A percentile compares a stretch with the other conserved stretches of the same genome.
phyloP scores from a whole-genome alignment of 2,797 vertebrate genomes.

The Nyctibius grandis region DNA sequence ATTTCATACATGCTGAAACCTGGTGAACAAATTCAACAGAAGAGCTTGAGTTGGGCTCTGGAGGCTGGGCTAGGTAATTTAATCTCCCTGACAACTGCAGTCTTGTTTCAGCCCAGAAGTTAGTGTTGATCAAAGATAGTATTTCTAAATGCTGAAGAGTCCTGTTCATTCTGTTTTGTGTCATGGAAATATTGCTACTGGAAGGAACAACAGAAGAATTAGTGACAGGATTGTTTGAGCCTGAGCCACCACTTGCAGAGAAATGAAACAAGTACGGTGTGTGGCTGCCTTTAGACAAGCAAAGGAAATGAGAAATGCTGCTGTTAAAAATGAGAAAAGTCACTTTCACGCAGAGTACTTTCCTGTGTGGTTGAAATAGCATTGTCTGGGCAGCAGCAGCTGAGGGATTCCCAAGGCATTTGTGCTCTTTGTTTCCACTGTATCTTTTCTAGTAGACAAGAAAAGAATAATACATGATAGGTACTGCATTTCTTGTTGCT shows the following conservation, averaged over 20 bases:
- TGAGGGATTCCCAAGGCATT: neutral
- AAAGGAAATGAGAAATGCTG: neutral
- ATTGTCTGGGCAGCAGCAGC: neutral
- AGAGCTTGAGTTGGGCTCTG: neutral
- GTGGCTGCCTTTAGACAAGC: neutral
- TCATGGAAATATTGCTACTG: neutral
- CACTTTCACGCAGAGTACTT: neutral
- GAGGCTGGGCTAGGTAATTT: neutral
- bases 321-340: neutral
- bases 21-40: neutral
- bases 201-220: neutral
- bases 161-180: neutral
- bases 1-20: neutral
- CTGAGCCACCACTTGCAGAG: neutral
- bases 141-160: neutral
- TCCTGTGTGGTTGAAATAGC: neutral
- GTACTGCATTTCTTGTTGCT: neutral
- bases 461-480: neutral
- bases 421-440: neutral
- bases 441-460: neutral
- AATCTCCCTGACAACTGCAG: neutral
- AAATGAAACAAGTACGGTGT: neutral
- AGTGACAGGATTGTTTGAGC: neutral
- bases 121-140: neutral
- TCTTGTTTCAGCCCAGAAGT: neutral